A percentile compares a stretch with the other conserved stretches of the same genome.
Conservation (phyloP, 2,888 invertebrate species). For the Thymelicus acteon region DNA sequence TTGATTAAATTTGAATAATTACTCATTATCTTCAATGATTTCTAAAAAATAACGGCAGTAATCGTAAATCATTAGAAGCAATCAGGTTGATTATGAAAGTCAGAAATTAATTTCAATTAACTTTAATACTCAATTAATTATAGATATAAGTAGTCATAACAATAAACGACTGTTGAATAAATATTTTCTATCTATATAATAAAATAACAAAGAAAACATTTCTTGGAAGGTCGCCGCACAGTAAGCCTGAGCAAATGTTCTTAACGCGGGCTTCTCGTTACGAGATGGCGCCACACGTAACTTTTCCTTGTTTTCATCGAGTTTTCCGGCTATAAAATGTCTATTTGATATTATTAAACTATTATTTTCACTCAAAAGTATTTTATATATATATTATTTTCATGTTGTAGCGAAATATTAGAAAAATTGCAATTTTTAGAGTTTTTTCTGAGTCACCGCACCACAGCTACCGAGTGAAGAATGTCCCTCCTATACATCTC, state of each 20-base stretch:
- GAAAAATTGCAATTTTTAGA: background rate
- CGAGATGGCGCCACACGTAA: slow-evolving; percentile 70
- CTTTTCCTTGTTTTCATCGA: slow-evolving; percentile 61
- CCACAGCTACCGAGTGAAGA: no score
- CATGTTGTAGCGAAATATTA: background rate
- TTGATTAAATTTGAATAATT: slow-evolving; percentile 7
- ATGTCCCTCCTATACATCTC: no score
- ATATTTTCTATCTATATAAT: background rate
- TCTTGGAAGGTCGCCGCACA: background rate
- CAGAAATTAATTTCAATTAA: background rate
- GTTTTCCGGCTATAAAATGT: slow-evolving; percentile 53
- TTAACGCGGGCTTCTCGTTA: slow-evolving; percentile 57
- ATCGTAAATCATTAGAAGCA: slow-evolving; percentile 11
- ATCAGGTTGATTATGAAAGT: slow-evolving; percentile 6
- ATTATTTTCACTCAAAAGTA: background rate
- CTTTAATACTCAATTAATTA: background rate
- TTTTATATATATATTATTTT: background rate
- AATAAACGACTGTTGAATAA: background rate
- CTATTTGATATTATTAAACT: background rate
- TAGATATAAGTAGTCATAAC: background rate
- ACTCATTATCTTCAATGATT: slow-evolving; percentile 1
- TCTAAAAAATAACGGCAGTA: slow-evolving; percentile 25
- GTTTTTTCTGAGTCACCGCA: no score
- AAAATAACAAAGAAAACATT: slow-evolving; percentile 15
- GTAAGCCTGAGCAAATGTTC: slow-evolving; percentile 13